Percentiles rank a stretch among this genome's conserved stretches.
These are phyloP conservation scores for Drosophila yooni DNA, from an alignment of 2,888 invertebrate species.

Conservation along the genomic window DNA sequence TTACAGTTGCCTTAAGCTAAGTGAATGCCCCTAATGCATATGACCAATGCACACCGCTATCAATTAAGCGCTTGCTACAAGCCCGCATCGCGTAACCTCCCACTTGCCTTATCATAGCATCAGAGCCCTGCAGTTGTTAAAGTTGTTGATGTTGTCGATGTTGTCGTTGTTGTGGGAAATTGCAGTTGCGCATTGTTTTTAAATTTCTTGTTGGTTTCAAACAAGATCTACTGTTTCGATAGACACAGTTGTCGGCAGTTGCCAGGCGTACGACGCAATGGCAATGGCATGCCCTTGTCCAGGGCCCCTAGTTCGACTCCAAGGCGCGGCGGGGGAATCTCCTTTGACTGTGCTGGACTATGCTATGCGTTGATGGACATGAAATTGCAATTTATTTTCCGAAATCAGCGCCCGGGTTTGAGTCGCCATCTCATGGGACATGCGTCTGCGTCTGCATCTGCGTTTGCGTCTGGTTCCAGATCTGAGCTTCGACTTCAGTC, in stretches of 20 bases:
- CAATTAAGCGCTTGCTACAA: constrained; percentile 60
- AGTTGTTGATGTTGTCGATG: constrained; percentile 26
- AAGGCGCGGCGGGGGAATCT: constrained; percentile 1
- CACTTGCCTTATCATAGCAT: constrained; percentile 55
- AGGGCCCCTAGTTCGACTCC: constrained; percentile 5
- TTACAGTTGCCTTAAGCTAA: background rate
- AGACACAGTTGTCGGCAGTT: constrained; percentile 46
- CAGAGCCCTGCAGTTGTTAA: constrained; percentile 40
- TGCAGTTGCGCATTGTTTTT: constrained; percentile 58
- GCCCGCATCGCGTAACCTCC: constrained; percentile 61
- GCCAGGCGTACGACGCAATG: constrained; percentile 12
- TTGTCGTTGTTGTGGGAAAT: constrained; percentile 25
- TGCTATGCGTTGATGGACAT: constrained; percentile 69
- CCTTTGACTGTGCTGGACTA: constrained; percentile 27
- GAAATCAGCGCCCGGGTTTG: constrained; percentile 64
- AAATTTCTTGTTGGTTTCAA: constrained; percentile 41
- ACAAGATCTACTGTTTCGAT: constrained; percentile 59
- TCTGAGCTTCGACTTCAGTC: constrained; percentile 32
- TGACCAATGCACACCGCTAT: constrained; percentile 37
- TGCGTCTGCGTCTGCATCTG: constrained; percentile 27
- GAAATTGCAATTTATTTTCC: constrained; percentile 79
- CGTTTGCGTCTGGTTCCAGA: constrained; percentile 7
- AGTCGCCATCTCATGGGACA: constrained; percentile 54
- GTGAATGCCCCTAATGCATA: constrained; percentile 40
- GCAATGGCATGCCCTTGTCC: constrained; percentile 12